A percentile compares a stretch with the other conserved stretches of the same genome.
These are phyloP conservation scores for Uloborus plumipes DNA, from an alignment of 2,888 invertebrate species.

Conservation along the genomic window DNA sequence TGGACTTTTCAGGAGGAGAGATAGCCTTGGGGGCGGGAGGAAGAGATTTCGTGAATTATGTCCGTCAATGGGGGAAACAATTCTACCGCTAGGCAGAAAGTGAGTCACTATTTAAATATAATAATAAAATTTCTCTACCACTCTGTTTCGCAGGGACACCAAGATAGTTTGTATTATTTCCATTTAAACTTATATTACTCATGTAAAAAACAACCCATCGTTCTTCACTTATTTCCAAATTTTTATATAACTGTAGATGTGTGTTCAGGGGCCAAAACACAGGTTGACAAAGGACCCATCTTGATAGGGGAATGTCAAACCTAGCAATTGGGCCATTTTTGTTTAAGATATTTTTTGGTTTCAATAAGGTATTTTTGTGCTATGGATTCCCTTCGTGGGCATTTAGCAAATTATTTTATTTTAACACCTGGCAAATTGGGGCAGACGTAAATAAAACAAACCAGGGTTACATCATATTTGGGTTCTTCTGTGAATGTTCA, in stretches of 20 bases:
- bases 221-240: constrained; percentile 6
- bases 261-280: constrained; percentile 69
- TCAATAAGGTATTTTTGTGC: not conserved
- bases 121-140: not conserved
- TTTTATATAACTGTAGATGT: too few relatives aligned
- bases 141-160: not conserved
- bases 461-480: too few relatives aligned
- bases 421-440: too few relatives aligned
- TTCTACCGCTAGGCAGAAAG: constrained; percentile 63
- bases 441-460: too few relatives aligned
- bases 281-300: constrained; percentile 69
- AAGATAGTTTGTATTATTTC: not conserved
- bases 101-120: not conserved
- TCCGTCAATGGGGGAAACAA: constrained; percentile 54
- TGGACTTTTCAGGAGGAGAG: too few relatives aligned
- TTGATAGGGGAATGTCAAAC: constrained; percentile 71
- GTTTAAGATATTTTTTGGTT: constrained; percentile 68
- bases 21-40: too few relatives aligned
- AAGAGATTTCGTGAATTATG: constrained; percentile 62
- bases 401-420: too few relatives aligned
- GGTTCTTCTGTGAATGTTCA: too few relatives aligned
- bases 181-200: not conserved
- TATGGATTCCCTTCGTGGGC: too few relatives aligned
- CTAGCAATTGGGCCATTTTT: constrained; percentile 72
- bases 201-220: not conserved